A percentile compares a stretch with the other conserved stretches of the same genome.
Conservation (phyloP, 2,113 vertebrate species). For the Ellobius talpinus region DNA sequence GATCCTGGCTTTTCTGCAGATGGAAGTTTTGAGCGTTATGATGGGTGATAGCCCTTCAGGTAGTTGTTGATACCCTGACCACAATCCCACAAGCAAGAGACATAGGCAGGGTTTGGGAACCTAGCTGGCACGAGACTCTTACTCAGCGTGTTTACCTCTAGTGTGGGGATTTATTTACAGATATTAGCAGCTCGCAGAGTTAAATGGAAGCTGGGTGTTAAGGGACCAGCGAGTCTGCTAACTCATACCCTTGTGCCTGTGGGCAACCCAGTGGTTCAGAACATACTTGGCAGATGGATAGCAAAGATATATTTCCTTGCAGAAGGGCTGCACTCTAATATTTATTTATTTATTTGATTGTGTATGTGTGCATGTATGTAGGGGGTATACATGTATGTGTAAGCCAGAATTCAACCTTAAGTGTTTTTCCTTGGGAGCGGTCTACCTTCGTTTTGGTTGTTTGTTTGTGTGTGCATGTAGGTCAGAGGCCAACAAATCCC, state of each 20-base stretch:
- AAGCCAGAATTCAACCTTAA: background rate
- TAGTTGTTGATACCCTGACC: too few relatives aligned
- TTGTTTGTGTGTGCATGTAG: background rate
- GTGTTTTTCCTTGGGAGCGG: background rate
- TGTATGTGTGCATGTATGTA: background rate
- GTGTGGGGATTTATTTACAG: fast-evolving
- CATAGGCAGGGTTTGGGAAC: background rate
- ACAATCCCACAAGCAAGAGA: fast-evolving
- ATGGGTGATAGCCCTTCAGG: background rate
- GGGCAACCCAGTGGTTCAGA: background rate
- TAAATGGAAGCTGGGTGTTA: background rate
- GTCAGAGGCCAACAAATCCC: background rate
- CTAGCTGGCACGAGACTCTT: background rate
- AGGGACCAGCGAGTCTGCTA: fast-evolving
- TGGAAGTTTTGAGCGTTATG: background rate
- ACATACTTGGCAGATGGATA: background rate
- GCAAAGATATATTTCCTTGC: fast-evolving
- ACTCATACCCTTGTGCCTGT: background rate
- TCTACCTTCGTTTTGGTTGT: background rate
- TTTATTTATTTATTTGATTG: background rate
- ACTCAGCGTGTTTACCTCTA: fast-evolving
- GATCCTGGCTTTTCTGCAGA: background rate
- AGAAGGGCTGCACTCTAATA: background rate
- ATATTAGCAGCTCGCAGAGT: fast-evolving
- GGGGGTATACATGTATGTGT: background rate